Evolutionary conservation across 2,113 vertebrate genomes (phyloP).

Genomic region (Lota lota): DNA sequence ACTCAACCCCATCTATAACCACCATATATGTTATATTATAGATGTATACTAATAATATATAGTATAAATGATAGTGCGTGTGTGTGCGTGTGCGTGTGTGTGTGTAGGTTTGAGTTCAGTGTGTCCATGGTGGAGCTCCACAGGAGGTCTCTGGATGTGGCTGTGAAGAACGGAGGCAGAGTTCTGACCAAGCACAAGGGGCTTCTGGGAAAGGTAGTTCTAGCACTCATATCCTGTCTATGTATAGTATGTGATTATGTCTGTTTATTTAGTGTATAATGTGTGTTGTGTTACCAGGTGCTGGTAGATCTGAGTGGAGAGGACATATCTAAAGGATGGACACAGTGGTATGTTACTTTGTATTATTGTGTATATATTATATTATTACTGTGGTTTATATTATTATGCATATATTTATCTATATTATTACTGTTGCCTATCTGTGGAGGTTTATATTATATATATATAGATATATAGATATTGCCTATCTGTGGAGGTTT

Average conservation of each 20-base stretch:
- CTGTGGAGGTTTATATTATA: no score
- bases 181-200: conserved; percentile 97
- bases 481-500: no score
- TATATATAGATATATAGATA: no score
- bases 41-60: no score
- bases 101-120: conserved; percentile 89
- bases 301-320: conserved; percentile 86
- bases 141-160: conserved; percentile 89
- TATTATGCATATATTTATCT: no score
- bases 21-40: no score
- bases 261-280: neutral
- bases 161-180: conserved; percentile 93
- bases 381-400: no score
- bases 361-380: no score
- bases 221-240: no score
- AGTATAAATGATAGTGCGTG: no score
- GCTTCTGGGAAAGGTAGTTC: conserved; percentile 88
- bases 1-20: no score
- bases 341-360: conserved; percentile 81
- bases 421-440: no score
- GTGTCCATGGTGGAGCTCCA: conserved; percentile 88
- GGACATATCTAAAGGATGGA: conserved; percentile 90
- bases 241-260: neutral
- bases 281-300: conserved; percentile 66
- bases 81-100: conserved; percentile 11